Evolutionary conservation across 2,113 vertebrate genomes (phyloP).

Genomic region (Dipodomys merriami): DNA sequence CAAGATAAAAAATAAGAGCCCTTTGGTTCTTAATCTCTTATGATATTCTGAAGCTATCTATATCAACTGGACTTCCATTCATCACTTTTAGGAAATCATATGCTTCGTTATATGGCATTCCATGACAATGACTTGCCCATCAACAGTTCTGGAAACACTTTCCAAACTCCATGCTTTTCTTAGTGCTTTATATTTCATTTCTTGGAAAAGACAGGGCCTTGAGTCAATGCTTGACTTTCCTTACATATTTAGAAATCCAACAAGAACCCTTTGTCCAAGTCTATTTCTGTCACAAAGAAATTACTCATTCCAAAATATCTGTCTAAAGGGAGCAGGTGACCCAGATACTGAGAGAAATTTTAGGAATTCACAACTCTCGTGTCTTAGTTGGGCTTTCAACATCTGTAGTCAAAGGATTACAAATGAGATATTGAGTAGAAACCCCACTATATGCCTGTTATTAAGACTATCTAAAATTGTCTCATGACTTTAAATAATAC

Average conservation of each 20-base stretch:
- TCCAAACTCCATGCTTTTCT: not conserved
- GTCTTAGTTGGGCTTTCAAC: not conserved
- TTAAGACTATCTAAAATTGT: constrained; percentile 1
- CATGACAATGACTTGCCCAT: not conserved
- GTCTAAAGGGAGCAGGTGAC: constrained; percentile 25
- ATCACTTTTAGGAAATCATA: constrained; percentile 1
- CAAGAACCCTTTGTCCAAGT: not conserved
- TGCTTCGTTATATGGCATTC: not conserved
- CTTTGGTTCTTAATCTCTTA: not conserved
- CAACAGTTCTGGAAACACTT: not conserved
- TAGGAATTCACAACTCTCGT: not conserved
- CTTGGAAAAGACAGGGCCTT: not conserved
- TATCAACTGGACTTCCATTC: constrained; percentile 15
- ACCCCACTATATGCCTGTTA: not conserved
- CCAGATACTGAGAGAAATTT: not conserved
- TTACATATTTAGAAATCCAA: constrained; percentile 53
- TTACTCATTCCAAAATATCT: constrained; percentile 39
- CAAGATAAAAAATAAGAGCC: constrained; percentile 18
- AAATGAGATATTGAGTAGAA: not conserved
- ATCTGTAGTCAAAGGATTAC: constrained; percentile 38
- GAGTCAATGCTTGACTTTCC: constrained; percentile 45
- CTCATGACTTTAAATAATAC: not conserved
- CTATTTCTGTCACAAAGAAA: constrained; percentile 49
- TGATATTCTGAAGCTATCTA: constrained; percentile 2
- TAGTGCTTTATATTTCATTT: not conserved